These are phyloP conservation scores for Monoplex corrugatus DNA, from an alignment of 2,888 invertebrate species.

Conservation along the genomic window DNA sequence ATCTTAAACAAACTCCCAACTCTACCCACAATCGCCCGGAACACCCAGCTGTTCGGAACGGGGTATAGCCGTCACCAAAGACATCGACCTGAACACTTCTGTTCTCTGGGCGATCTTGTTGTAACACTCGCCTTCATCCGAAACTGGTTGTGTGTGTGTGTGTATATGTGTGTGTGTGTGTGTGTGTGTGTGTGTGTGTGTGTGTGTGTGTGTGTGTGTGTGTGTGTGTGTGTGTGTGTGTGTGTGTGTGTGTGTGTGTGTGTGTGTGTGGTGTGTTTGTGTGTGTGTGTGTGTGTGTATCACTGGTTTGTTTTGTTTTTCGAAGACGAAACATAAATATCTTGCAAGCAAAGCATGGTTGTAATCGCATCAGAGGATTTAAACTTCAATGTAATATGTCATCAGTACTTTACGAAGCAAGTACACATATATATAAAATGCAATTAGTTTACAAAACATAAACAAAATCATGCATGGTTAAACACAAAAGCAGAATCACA, in stretches of 20 bases:
- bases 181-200: slow-evolving; percentile 31
- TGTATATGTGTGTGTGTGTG: slow-evolving; percentile 33
- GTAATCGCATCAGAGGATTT: too few relatives aligned
- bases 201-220: neutral
- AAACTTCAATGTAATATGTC: neutral
- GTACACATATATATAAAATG: neutral
- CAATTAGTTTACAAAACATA: neutral
- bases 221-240: neutral
- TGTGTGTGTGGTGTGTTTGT: neutral
- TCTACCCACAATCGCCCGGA: neutral
- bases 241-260: neutral
- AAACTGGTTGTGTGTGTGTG: slow-evolving; percentile 18
- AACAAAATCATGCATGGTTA: neutral
- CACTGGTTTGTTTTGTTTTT: neutral
- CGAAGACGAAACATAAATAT: neutral
- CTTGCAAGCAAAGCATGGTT: too few relatives aligned
- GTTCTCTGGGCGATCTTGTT: neutral
- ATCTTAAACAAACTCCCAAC: neutral
- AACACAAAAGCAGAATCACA: too few relatives aligned
- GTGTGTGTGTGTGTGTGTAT: neutral
- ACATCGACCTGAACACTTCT: too few relatives aligned
- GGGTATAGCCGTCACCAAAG: too few relatives aligned
- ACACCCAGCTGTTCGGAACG: neutral
- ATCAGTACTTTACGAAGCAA: neutral
- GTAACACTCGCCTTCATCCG: neutral